Base-by-base conservation (phyloP, 1,140 invertebrate genomes). In the Caenorhabditis elegans region DNA sequence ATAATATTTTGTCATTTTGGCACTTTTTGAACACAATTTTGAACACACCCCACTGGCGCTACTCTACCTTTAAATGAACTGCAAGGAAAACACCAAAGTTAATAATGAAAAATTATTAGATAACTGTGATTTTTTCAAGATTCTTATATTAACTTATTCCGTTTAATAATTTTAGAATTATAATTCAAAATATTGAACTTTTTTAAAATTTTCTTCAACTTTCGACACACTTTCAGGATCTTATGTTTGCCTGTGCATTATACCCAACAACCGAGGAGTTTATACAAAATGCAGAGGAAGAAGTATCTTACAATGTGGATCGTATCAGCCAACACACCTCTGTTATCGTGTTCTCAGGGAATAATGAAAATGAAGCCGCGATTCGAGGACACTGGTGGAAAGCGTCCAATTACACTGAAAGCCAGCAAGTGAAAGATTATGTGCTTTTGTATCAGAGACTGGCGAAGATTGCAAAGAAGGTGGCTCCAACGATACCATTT, bases 301-400 rank as follows among this genome's bases (percentile, higher is more conserved):
- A 99, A 92, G 91, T 98, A 10, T 90, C 90, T 26, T 94, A 97
- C 87, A 96, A 97, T 89, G 92, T 96, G 0, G 91, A 92, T 80
- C 92, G 96, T 79, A 91, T 99, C 6, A 94, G 95, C 83, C 92
- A 95, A 89, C 96, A 98, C 91, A 92, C 96, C 0, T 95, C 94
- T 76, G 93, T 99, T 60, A 93, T 95, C 0, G 85, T 97, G 0
- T 92, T 90, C 93, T 94, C 95, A 17, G 96, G 95, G 3, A 99
- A 98, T 90, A 99, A 99, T 90, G 97, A 99, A 91, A 98, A 98
- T 89, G 97, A 99, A 92, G 94, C 93, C 31, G 96, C 95, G 0
- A 90, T 98, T 22, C 36, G 83, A 65, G 65, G 55, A 24, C 78
- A 84, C 28, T 88, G 86, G 87, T 88, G 84, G 83, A 65, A 39